These are phyloP conservation scores for Parasteatoda tepidariorum DNA, from an alignment of 1,140 invertebrate genomes.

Conservation along the genomic window DNA sequence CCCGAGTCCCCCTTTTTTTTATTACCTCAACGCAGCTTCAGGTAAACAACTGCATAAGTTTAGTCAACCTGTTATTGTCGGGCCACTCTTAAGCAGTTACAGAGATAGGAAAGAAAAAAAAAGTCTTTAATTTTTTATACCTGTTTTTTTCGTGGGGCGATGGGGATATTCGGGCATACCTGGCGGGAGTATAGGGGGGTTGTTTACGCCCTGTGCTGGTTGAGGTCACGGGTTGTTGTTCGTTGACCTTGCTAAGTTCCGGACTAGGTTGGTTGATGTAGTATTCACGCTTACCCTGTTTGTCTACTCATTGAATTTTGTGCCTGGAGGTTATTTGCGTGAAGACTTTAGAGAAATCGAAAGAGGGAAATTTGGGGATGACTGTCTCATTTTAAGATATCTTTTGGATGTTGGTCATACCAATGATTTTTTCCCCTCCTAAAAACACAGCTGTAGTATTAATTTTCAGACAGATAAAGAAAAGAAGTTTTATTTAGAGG, in stretches of 20 bases:
- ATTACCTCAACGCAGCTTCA: slow-evolving; percentile 22
- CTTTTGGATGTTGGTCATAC: slow-evolving; percentile 25
- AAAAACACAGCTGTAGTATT: too few relatives aligned
- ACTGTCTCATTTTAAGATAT: slow-evolving; percentile 3
- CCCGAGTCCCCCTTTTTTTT: slow-evolving; percentile 16
- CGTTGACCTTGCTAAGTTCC: slow-evolving; percentile 58
- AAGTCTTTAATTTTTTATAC: slow-evolving; percentile 53
- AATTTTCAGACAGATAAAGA: too few relatives aligned
- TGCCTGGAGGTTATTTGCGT: slow-evolving; percentile 48
- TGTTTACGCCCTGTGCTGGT: slow-evolving; percentile 48
- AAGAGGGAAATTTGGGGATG: slow-evolving; percentile 37
- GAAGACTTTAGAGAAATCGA: neutral
- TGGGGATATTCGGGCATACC: slow-evolving; percentile 58
- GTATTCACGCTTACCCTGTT: slow-evolving; percentile 33
- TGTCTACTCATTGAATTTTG: slow-evolving; percentile 54
- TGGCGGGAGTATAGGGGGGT: slow-evolving; percentile 33
- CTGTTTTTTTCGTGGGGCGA: slow-evolving; percentile 41
- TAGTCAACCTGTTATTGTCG: slow-evolving; percentile 60
- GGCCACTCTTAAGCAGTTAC: slow-evolving; percentile 21
- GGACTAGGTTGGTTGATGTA: slow-evolving; percentile 45
- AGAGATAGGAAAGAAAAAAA: slow-evolving; percentile 43
- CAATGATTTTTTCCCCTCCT: too few relatives aligned
- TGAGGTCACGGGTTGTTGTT: slow-evolving; percentile 57
- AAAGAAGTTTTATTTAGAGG: too few relatives aligned
- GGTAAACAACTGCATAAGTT: slow-evolving; percentile 61